phyloP scores from a whole-genome alignment of 2,888 invertebrate species.

The Epirrita christyi region DNA sequence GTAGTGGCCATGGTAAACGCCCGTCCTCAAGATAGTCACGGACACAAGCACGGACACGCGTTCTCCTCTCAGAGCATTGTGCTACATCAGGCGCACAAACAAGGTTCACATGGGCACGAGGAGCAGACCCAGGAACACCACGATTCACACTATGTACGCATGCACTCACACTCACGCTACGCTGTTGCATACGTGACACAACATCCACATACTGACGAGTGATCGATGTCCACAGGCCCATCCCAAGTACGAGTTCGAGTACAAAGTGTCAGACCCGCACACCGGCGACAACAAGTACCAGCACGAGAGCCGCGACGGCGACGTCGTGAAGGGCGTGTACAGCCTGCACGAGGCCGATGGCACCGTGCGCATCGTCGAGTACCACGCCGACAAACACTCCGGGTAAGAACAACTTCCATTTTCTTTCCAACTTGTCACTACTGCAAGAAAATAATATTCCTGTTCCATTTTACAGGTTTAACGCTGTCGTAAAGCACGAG shows the following conservation, averaged over 20 bases:
- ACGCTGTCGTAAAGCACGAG: conserved; percentile 48
- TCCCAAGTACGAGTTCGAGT: conserved; percentile 46
- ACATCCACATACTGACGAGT: conserved; percentile 2
- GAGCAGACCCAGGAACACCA: conserved; percentile 6
- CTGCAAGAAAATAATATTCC: background rate
- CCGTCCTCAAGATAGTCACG: conserved; percentile 42
- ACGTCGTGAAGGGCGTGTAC: conserved; percentile 86
- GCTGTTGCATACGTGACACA: background rate
- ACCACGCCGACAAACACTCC: conserved; percentile 72
- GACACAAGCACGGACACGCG: conserved; percentile 44
- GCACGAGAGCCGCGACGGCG: conserved; percentile 81
- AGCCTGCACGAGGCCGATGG: conserved; percentile 48
- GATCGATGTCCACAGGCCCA: conserved; percentile 20
- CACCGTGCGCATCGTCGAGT: conserved; percentile 72
- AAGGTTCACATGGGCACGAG: conserved; percentile 40
- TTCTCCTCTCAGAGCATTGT: conserved; percentile 53
- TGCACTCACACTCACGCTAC: background rate
- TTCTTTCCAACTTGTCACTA: background rate
- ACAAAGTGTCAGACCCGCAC: conserved; percentile 76
- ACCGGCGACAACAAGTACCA: conserved; percentile 84
- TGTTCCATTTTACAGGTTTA: conserved; percentile 47
- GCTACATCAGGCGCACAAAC: conserved; percentile 46
- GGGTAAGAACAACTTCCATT: conserved; percentile 29
- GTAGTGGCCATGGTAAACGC: conserved; percentile 41
- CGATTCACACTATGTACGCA: conserved; percentile 29